Conservation (phyloP, 2,113 vertebrate species). For the Rhizomys pruinosus region DNA sequence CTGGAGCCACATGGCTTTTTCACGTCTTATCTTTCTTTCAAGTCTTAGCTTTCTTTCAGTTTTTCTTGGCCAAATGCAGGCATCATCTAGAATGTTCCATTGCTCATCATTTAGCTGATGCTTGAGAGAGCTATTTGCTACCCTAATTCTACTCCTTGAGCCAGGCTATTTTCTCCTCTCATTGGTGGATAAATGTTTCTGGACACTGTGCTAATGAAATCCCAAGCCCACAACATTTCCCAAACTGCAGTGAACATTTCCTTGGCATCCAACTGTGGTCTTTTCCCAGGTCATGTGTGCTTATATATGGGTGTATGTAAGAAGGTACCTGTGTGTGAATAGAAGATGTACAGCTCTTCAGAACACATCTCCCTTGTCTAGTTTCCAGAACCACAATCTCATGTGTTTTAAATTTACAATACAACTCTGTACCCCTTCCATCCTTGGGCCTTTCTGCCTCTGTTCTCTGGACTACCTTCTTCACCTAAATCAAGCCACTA, state of each 20-base stretch:
- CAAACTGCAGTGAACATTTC: constrained; percentile 83
- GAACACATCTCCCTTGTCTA: constrained; percentile 72
- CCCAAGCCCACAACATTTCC: constrained; percentile 82
- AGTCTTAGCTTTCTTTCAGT: constrained; percentile 76
- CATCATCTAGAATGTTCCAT: constrained; percentile 71
- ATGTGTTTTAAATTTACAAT: no score
- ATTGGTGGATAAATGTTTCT: constrained; percentile 82
- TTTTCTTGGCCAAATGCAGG: constrained; percentile 64
- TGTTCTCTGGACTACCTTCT: no score
- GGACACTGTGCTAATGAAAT: constrained; percentile 87
- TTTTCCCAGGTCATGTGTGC: constrained; percentile 81
- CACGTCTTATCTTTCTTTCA: no score
- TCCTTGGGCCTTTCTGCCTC: no score
- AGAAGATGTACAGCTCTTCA: constrained; percentile 74
- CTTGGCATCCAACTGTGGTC: constrained; percentile 72
- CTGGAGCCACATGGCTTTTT: constrained; percentile 63
- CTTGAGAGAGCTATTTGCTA: constrained; percentile 68
- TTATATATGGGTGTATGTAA: constrained; percentile 56
- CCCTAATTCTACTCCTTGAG: constrained; percentile 62
- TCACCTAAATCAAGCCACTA: no score
- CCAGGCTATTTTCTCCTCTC: constrained; percentile 51
- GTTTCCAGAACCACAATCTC: constrained; percentile 76
- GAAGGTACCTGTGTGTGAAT: constrained; percentile 68
- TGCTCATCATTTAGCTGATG: constrained; percentile 67
- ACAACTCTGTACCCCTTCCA: no score